phyloP scores from a whole-genome alignment of 2,113 vertebrate genomes.

The Aphyosemion australe region DNA sequence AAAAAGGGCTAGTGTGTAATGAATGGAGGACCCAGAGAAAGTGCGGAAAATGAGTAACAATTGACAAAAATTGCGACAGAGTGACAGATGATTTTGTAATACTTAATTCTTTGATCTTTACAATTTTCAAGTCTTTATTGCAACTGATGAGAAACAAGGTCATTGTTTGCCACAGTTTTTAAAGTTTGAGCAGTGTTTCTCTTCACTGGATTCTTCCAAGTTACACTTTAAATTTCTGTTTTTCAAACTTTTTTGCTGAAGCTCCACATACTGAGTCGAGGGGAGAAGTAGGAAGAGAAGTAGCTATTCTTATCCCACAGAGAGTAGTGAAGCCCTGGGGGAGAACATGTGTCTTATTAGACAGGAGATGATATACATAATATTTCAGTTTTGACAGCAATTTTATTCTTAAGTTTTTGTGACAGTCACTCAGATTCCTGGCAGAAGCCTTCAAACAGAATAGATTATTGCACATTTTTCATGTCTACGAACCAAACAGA shows the following conservation, averaged over 20 bases:
- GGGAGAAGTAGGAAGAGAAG: slow-evolving; percentile 32
- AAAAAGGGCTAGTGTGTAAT: too few species aligned
- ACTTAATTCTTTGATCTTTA: too few species aligned
- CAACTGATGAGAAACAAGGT: slow-evolving; percentile 23
- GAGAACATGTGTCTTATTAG: slow-evolving; percentile 45
- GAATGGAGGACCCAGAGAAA: too few species aligned
- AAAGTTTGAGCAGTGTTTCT: background rate
- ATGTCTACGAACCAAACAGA: slow-evolving; percentile 55
- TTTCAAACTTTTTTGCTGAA: slow-evolving; percentile 49
- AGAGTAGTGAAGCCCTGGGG: slow-evolving; percentile 24
- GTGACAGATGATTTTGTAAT: too few species aligned
- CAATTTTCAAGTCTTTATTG: background rate
- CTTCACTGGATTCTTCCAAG: slow-evolving; percentile 21
- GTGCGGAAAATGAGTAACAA: too few species aligned
- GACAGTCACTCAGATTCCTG: slow-evolving; percentile 64
- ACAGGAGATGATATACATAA: slow-evolving; percentile 59
- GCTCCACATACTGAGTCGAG: slow-evolving; percentile 14
- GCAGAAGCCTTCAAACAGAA: slow-evolving; percentile 65
- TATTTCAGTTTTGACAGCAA: slow-evolving; percentile 67
- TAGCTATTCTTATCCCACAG: slow-evolving; percentile 32
- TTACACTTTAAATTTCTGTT: slow-evolving; percentile 25
- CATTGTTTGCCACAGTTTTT: slow-evolving; percentile 3
- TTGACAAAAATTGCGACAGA: too few species aligned
- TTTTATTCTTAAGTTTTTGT: slow-evolving; percentile 65
- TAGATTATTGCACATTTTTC: slow-evolving; percentile 54